A percentile compares a stretch with the other conserved stretches of the same genome.
These are phyloP conservation scores for Altica lythri DNA, from an alignment of 2,888 invertebrate species.

Conservation along the genomic window DNA sequence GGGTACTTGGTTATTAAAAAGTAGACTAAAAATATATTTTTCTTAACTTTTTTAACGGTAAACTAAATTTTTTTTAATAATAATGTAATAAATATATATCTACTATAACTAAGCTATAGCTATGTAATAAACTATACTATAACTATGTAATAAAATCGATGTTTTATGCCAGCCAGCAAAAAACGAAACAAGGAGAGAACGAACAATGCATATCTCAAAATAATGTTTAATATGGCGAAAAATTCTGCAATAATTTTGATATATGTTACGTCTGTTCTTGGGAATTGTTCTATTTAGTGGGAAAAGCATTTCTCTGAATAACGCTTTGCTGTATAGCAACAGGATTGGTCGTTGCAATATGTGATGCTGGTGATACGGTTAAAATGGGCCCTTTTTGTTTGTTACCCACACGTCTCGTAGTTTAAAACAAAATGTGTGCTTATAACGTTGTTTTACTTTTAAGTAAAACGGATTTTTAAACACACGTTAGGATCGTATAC, in stretches of 20 bases:
- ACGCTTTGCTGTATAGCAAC: conserved; percentile 20
- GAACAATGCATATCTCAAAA: conserved; percentile 29
- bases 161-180: conserved; percentile 1
- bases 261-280: conserved; percentile 21
- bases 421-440: background rate
- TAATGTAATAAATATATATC: too few relatives aligned
- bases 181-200: conserved; percentile 15
- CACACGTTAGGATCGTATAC: too few relatives aligned
- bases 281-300: conserved; percentile 28
- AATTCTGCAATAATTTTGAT: conserved; percentile 31
- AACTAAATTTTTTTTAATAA: too few relatives aligned
- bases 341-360: conserved; percentile 16
- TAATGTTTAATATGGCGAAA: conserved; percentile 31
- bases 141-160: too few relatives aligned
- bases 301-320: conserved; percentile 23
- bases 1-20: too few relatives aligned
- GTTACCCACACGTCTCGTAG: conserved; percentile 2
- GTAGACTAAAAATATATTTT: too few relatives aligned
- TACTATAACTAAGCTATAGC: too few relatives aligned
- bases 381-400: conserved; percentile 9
- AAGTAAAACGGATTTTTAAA: too few relatives aligned
- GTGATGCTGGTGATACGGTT: conserved; percentile 10
- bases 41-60: too few relatives aligned
- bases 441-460: background rate
- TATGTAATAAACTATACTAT: too few relatives aligned